Base-by-base conservation (phyloP, 1,140 invertebrate species). In the Drosophila eugracilis region DNA sequence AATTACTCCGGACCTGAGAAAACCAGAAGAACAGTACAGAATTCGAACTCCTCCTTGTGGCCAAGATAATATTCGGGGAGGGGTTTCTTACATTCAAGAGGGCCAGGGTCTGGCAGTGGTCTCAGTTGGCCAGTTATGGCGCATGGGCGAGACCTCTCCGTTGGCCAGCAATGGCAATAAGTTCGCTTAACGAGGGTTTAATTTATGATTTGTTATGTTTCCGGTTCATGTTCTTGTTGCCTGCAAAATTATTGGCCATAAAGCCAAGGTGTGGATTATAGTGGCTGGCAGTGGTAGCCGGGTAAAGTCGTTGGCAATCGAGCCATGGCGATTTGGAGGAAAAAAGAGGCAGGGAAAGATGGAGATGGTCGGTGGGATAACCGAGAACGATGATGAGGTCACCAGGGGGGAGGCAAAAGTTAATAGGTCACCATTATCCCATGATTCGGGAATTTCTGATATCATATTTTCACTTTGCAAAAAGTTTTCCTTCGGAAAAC, bases 141-240 rank as follows among this genome's bases (percentile, higher is more conserved):
- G 80, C 80, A 85, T 85, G 81, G 80, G 60, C 79, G 79, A 84
- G 75, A 72, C 79, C 77, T 60, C 72, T 54, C 47, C 39, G 55
- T 28, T 54, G 75, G 45, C 75, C 65, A 70, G 79, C 71, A 77
- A 83, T 70, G 69, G 88, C 84, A 90, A 90, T 90, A 90, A 90
- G 88, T 90, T 90, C 77, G 83, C 69, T 90, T 90, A 90, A 90
- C 88, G 88, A 90, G 88, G 88, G 88, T 90, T 90, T 90, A 90
- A 90, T 90, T 90, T 90, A 90, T 90, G 88, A 90, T 90, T 90
- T 90, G 88, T 90, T 90, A 88, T 90, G 88, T 90, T 90, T 90
- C 88, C 88, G 88, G 88, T 90, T 90, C 78, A 81, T 83, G 83
- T 88, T 88, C 62, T 70, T 78, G 54, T 66, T 75, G 78, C 59